Conservation (phyloP, 1,140 invertebrate species). For the Mylabris phalerata region DNA sequence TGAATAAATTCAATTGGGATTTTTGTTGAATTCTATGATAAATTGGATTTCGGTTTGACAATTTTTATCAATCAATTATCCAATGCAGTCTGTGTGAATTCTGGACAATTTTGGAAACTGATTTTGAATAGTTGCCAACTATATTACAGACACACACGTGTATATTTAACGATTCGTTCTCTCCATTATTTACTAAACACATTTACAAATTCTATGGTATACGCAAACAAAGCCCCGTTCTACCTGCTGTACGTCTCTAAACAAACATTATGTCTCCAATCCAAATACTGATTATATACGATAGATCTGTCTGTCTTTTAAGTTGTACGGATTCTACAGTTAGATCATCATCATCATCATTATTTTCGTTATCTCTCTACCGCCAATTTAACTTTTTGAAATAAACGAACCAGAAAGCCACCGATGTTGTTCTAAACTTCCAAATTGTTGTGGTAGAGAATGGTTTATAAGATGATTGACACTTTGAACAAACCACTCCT, state of each 20-base stretch:
- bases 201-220: conserved; percentile 17
- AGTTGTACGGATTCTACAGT: no score
- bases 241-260: conserved; percentile 11
- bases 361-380: conserved; percentile 1
- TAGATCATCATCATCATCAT: neutral
- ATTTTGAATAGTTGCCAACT: neutral
- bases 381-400: conserved; percentile 5
- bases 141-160: conserved; percentile 5
- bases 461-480: conserved; percentile 5
- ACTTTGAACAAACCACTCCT: conserved; percentile 2
- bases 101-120: no score
- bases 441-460: no score
- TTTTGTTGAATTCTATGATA: no score
- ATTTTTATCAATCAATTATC: no score
- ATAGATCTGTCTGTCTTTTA: neutral
- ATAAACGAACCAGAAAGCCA: neutral
- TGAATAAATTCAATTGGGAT: no score
- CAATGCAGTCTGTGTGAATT: no score
- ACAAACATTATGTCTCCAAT: conserved; percentile 5
- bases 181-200: conserved; percentile 19
- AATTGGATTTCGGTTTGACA: no score
- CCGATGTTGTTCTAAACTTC: neutral
- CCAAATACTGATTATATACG: conserved; percentile 12
- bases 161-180: conserved; percentile 1
- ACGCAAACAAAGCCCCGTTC: conserved; percentile 18